phyloP scores from a whole-genome alignment of 92 coral and sea anemone species.

The Phenganax subtilis region DNA sequence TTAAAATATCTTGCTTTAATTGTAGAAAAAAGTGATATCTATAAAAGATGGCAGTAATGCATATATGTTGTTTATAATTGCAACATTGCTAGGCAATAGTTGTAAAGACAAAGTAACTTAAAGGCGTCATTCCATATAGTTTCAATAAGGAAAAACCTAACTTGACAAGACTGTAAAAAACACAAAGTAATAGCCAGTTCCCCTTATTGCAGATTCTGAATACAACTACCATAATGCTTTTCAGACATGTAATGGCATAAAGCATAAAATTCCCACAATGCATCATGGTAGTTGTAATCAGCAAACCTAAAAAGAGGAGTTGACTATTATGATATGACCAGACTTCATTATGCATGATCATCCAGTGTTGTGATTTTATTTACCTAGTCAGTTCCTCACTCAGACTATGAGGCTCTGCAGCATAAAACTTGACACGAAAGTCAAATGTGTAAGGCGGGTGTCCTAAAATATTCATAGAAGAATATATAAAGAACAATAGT shows the following conservation, averaged over 20 bases:
- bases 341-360: background rate
- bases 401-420: constrained; percentile 91
- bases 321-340: background rate
- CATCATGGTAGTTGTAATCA: too few relatives aligned
- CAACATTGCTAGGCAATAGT: too few relatives aligned
- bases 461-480: constrained; percentile 48
- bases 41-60: background rate
- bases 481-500: background rate
- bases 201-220: too few relatives aligned
- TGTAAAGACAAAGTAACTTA: too few relatives aligned
- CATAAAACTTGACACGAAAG: constrained; percentile 95
- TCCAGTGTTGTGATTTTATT: background rate
- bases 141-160: too few relatives aligned
- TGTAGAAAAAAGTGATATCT: constrained; percentile 96
- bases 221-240: too few relatives aligned
- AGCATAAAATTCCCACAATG: too few relatives aligned
- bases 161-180: too few relatives aligned
- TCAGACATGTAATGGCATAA: too few relatives aligned
- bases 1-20: constrained; percentile 84
- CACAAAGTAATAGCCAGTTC: too few relatives aligned
- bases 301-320: too few relatives aligned
- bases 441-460: constrained; percentile 86
- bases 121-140: too few relatives aligned
- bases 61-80: background rate
- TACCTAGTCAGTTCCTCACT: constrained; percentile 93